These are phyloP conservation scores for Azorinus chamasolen DNA, from an alignment of 2,888 invertebrate genomes.

Conservation along the genomic window DNA sequence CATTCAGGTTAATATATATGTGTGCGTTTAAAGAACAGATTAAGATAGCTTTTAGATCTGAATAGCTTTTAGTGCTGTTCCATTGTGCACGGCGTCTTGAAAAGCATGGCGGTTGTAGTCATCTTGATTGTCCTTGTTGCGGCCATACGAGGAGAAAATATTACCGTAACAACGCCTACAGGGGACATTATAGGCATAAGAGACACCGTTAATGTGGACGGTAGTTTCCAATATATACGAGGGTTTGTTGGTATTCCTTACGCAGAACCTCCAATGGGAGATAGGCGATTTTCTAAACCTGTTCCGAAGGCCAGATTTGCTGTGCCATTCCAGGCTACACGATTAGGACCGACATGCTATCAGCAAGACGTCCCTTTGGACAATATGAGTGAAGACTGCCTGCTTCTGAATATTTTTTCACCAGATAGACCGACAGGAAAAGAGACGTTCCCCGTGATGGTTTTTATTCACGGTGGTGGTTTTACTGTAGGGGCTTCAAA, in stretches of 20 bases:
- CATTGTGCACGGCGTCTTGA: too few species aligned
- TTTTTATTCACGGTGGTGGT: conserved; percentile 57
- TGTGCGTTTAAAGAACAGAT: too few species aligned
- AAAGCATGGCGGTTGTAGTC: too few species aligned
- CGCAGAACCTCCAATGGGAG: conserved; percentile 44
- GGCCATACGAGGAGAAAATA: too few species aligned
- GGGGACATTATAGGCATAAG: conserved; percentile 2
- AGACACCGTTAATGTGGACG: neutral
- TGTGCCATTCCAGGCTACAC: conserved; percentile 29
- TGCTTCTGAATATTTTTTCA: conserved; percentile 41
- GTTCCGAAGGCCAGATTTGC: conserved; percentile 20
- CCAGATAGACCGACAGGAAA: conserved; percentile 2
- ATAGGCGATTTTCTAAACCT: conserved; percentile 47
- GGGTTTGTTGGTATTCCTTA: conserved; percentile 52
- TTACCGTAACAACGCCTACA: conserved; percentile 2
- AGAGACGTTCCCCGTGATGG: conserved; percentile 40
- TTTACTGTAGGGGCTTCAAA: conserved; percentile 33
- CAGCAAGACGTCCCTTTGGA: conserved; percentile 9
- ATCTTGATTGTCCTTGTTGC: too few species aligned
- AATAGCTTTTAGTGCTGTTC: too few species aligned
- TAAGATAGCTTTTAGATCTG: too few species aligned
- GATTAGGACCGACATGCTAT: conserved; percentile 31
- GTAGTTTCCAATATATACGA: neutral
- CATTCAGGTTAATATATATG: too few species aligned
- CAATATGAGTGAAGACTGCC: conserved; percentile 43